These are phyloP conservation scores for Phenganax stokvisi DNA, from an alignment of 92 coral and sea anemone species.

Conservation along the genomic window DNA sequence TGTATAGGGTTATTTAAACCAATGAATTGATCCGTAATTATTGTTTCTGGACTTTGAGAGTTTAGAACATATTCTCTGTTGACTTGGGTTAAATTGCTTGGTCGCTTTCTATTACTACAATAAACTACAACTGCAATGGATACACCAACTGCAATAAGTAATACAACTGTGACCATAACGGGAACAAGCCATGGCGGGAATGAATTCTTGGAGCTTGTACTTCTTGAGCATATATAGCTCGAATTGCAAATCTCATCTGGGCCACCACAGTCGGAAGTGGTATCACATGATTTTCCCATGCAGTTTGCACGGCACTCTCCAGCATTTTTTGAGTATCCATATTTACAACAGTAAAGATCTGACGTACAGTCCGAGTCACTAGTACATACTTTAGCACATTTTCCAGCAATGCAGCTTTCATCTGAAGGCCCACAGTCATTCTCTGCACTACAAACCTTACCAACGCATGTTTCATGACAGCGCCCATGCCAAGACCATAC, in stretches of 20 bases:
- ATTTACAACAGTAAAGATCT: not conserved
- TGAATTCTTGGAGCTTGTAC: not conserved
- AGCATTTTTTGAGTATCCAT: not conserved
- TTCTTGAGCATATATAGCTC: not conserved
- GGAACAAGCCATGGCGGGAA: not conserved
- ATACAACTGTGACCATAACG: not conserved
- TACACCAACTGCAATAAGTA: conserved; percentile 4
- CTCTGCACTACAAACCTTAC: not conserved
- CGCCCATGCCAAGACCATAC: not conserved
- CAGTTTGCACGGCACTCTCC: not conserved
- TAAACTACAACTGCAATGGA: not conserved
- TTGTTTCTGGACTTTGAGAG: not conserved
- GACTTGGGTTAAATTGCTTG: not conserved
- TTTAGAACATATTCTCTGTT: not conserved
- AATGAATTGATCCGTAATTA: not conserved
- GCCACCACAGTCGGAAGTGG: not conserved
- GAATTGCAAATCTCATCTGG: not conserved
- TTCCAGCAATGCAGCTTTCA: conserved; percentile 4
- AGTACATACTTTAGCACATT: not conserved
- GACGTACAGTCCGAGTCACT: not conserved
- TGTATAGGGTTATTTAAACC: not conserved
- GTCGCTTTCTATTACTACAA: not conserved
- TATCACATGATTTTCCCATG: not conserved
- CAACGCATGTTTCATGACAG: not conserved
- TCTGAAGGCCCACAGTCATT: not conserved